These are phyloP conservation scores for Lynx canadensis DNA, from an alignment of 2,113 vertebrate genomes.

Conservation along the genomic window DNA sequence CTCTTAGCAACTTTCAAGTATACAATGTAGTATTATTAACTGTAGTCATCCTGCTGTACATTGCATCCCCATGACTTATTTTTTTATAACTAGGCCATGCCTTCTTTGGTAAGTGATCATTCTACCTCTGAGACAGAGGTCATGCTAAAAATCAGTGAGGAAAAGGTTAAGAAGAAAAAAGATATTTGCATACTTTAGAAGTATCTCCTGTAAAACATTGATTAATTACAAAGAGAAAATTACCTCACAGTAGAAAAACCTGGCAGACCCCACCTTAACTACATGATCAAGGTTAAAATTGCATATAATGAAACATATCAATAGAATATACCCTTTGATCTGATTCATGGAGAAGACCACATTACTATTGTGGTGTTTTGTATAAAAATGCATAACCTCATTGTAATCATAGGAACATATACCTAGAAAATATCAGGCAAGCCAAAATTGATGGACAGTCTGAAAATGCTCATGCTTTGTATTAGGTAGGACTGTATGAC, in stretches of 20 bases:
- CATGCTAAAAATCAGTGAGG: no score
- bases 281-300: neutral
- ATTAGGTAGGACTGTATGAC: neutral
- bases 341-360: neutral
- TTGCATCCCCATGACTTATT: no score
- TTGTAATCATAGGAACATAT: neutral
- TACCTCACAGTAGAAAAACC: neutral
- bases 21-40: no score
- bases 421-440: neutral
- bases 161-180: no score
- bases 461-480: neutral
- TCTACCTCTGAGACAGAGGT: no score
- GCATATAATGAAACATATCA: neutral
- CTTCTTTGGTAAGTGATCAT: no score
- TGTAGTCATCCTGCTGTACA: no score
- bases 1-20: no score
- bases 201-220: neutral
- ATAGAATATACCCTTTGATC: neutral
- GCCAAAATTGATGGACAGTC: neutral
- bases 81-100: no score
- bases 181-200: neutral
- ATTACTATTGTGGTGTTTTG: neutral
- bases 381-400: neutral
- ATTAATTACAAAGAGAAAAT: neutral
- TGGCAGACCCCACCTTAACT: neutral